Conservation (phyloP, 2,113 vertebrate genomes). For the Gymnobelideus leadbeateri region DNA sequence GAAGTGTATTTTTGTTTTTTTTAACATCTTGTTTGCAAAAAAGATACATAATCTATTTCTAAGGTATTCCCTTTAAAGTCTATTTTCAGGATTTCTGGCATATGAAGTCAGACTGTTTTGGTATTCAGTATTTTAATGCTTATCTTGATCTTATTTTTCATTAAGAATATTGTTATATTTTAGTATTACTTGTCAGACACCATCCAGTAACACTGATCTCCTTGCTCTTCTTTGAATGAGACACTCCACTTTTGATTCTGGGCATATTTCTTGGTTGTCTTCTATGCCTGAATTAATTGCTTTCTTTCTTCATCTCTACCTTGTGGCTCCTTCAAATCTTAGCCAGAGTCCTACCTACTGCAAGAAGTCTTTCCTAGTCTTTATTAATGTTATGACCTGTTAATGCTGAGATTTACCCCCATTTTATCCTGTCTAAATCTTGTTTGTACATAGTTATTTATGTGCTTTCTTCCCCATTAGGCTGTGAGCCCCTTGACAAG, state of each 20-base stretch:
- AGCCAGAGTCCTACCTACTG: not conserved
- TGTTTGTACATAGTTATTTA: not conserved
- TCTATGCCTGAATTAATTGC: not conserved
- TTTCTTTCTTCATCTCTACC: not conserved
- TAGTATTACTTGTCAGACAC: not conserved
- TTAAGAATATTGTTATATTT: not conserved
- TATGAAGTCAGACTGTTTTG: not conserved
- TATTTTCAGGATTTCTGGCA: not conserved
- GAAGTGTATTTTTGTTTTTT: not conserved
- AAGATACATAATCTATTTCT: not conserved
- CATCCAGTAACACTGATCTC: not conserved
- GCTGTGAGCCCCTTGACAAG: not conserved
- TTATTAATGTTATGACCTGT: not conserved
- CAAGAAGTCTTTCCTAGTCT: not conserved
- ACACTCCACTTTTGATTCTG: not conserved
- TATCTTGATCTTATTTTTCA: not conserved
- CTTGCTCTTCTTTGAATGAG: not conserved
- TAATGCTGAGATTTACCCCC: not conserved
- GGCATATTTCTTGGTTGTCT: not conserved
- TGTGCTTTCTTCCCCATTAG: not conserved
- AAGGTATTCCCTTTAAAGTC: not conserved
- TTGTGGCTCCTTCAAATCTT: not conserved
- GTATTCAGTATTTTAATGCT: not conserved
- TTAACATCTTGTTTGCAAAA: not conserved
- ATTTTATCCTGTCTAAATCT: not conserved